phyloP scores from a whole-genome alignment of 2,888 invertebrate species.

The Pristionchus arcanus region DNA sequence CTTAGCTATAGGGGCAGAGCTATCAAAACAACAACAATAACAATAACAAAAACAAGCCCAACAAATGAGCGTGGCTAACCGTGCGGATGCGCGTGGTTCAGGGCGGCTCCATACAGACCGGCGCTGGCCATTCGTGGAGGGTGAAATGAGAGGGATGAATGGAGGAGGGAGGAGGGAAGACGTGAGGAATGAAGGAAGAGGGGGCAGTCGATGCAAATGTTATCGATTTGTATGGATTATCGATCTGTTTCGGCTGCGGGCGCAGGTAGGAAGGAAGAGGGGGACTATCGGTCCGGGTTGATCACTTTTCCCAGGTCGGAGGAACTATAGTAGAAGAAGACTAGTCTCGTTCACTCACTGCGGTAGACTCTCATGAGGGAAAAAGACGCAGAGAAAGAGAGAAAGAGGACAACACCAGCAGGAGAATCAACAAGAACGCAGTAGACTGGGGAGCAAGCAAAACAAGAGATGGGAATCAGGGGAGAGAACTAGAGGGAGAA shows the following conservation, averaged over 20 bases:
- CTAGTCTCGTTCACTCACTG: no score
- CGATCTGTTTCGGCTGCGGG: no score
- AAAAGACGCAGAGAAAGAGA: constrained; percentile 56
- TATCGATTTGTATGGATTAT: not conserved
- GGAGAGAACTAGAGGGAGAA: not conserved
- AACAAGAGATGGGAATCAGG: constrained; percentile 12
- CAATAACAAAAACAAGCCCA: no score
- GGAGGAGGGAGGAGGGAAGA: not conserved
- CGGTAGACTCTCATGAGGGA: constrained; percentile 53
- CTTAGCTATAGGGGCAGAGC: not conserved
- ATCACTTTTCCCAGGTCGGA: no score
- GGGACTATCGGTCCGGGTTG: no score
- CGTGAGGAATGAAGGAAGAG: no score
- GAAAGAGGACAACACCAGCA: constrained; percentile 21
- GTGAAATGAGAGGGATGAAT: constrained; percentile 28
- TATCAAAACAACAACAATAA: no score
- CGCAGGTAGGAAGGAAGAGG: no score
- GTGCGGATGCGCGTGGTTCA: not conserved
- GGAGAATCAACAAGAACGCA: constrained; percentile 53
- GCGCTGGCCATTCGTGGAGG: constrained; percentile 21
- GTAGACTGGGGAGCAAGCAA: constrained; percentile 50
- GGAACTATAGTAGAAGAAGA: not conserved
- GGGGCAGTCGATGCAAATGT: not conserved
- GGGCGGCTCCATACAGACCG: constrained; percentile 33
- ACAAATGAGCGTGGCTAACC: not conserved